phyloP scores from a whole-genome alignment of 2,888 invertebrate species.

The Microplitis manilae region DNA sequence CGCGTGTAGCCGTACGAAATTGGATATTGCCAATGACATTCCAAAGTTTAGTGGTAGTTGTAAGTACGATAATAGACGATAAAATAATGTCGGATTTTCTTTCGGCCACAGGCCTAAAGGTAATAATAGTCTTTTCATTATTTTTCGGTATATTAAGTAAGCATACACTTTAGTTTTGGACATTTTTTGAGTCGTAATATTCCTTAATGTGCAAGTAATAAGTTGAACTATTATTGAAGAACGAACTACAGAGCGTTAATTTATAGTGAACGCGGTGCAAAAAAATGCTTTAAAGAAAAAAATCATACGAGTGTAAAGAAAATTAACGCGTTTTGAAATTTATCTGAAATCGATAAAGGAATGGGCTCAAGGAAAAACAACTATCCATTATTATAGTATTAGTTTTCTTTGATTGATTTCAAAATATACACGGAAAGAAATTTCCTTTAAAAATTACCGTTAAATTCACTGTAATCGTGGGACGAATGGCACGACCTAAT shows the following conservation, averaged over 20 bases:
- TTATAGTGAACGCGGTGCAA: background rate
- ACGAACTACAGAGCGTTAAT: background rate
- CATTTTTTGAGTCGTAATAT: background rate
- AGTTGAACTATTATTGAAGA: background rate
- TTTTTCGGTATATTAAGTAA: constrained; percentile 10
- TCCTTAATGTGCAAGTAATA: background rate
- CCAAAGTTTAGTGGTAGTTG: background rate
- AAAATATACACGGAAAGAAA: no score
- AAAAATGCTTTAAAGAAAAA: background rate
- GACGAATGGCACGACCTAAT: no score
- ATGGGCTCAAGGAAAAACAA: background rate
- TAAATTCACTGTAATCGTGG: no score
- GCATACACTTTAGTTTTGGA: background rate
- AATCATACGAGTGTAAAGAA: background rate
- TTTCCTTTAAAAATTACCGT: no score
- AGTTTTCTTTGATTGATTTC: background rate
- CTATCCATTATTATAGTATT: background rate
- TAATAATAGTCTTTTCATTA: background rate
- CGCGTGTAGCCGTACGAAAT: background rate
- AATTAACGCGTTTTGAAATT: background rate
- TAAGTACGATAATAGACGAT: constrained; percentile 4
- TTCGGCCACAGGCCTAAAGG: constrained; percentile 24
- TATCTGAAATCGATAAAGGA: background rate
- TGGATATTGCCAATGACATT: background rate
- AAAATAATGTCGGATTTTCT: background rate